Percentiles rank a stretch among this genome's conserved stretches.
Evolutionary conservation across 2,888 invertebrate genomes (phyloP).

Genomic region (Drosophila macrospina): DNA sequence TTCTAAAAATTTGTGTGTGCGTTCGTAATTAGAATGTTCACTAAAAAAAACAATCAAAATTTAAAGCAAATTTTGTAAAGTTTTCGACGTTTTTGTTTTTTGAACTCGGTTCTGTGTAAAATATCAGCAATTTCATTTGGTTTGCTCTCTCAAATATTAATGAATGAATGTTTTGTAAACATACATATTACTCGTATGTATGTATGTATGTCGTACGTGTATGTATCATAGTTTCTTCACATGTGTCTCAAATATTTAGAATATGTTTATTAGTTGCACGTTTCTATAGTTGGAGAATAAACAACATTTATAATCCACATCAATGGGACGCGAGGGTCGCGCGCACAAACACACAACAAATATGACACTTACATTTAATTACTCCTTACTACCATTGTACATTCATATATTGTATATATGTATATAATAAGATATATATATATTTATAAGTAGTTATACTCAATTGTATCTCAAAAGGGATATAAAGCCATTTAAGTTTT

Average conservation of each 20-base stretch:
- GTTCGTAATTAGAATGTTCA: constrained; percentile 21
- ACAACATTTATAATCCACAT: constrained; percentile 60
- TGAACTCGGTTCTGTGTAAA: constrained; percentile 73
- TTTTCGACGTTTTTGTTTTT: constrained; percentile 28
- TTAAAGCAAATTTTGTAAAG: constrained; percentile 28
- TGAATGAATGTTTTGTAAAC: constrained; percentile 2
- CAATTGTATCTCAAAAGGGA: constrained; percentile 80
- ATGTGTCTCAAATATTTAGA: constrained; percentile 55
- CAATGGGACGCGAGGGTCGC: constrained; percentile 36
- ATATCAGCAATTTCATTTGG: constrained; percentile 66
- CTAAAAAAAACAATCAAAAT: constrained; percentile 17
- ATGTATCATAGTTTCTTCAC: constrained; percentile 1
- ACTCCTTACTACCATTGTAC: constrained; percentile 54
- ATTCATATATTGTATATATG: constrained; percentile 53
- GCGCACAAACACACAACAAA: constrained; percentile 64
- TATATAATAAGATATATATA: constrained; percentile 40
- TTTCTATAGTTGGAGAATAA: constrained; percentile 22
- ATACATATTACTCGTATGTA: constrained; percentile 2
- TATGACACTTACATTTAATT: constrained; percentile 61
- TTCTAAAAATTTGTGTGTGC: constrained; percentile 26
- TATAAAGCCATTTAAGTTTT: constrained; percentile 80
- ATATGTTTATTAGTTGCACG: constrained; percentile 42
- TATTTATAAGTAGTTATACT: constrained; percentile 51
- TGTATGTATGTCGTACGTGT: constrained; percentile 5
- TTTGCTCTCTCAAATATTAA: constrained; percentile 46